These are phyloP conservation scores for Gymnothorax reevesii DNA, from an alignment of 2,797 vertebrate species.

Conservation along the genomic window DNA sequence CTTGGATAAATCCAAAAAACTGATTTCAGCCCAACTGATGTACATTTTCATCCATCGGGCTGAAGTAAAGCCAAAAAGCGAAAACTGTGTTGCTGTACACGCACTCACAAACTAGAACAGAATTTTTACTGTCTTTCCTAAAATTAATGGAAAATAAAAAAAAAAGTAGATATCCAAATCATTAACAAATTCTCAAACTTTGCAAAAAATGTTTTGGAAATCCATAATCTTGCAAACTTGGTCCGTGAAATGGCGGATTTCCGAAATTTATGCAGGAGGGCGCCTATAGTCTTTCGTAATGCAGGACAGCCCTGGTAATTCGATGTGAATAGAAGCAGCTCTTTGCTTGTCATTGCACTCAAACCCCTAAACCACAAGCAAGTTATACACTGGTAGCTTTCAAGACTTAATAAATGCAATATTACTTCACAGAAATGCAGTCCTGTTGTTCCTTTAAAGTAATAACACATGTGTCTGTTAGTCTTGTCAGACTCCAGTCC, in stretches of 20 bases:
- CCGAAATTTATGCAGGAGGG: not conserved
- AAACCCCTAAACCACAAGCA: slow-evolving; percentile 7
- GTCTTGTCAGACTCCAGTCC: slow-evolving; percentile 35
- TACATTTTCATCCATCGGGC: too few relatives aligned
- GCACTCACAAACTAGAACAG: too few relatives aligned
- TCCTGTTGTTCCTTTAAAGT: slow-evolving; percentile 24
- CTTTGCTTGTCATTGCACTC: not conserved
- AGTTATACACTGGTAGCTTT: slow-evolving; percentile 18
- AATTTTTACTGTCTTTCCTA: too few relatives aligned
- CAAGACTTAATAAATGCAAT: slow-evolving; percentile 18
- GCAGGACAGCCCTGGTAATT: not conserved
- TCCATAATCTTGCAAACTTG: not conserved
- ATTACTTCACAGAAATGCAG: slow-evolving; percentile 17
- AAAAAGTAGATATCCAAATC: too few relatives aligned
- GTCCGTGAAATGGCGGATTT: not conserved
- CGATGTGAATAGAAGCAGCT: not conserved
- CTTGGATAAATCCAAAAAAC: too few relatives aligned
- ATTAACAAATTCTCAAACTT: not conserved
- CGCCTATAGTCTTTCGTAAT: not conserved
- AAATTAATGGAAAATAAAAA: too few relatives aligned
- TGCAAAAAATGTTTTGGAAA: not conserved
- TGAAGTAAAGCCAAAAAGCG: too few relatives aligned
- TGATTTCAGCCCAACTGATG: too few relatives aligned
- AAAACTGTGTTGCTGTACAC: too few relatives aligned
- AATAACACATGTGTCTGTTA: slow-evolving; percentile 44